Conservation (phyloP, 2,797 vertebrate species). For the Siniperca undulata region DNA sequence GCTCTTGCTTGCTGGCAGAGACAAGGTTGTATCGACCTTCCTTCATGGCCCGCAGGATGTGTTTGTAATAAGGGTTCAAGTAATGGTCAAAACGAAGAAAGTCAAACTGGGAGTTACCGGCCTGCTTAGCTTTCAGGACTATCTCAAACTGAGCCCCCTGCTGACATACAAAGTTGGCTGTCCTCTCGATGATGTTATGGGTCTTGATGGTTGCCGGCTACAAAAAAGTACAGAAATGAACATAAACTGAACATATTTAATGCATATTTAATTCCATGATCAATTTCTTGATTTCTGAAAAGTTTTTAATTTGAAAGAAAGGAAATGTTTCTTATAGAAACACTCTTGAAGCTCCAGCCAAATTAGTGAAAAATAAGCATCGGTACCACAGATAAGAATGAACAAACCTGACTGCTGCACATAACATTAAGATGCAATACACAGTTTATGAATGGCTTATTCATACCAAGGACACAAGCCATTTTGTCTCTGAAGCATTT, state of each 20-base stretch:
- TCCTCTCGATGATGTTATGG: constrained; percentile 98
- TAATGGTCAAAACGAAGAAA: constrained; percentile 98
- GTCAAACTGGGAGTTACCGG: constrained; percentile 97
- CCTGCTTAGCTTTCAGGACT: constrained; percentile 98
- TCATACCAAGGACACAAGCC: constrained; percentile 44
- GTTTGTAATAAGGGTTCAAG: constrained; percentile 98
- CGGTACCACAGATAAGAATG: not conserved
- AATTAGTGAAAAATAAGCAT: constrained; percentile 12
- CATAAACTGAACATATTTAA: not conserved
- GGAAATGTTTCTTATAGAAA: not conserved
- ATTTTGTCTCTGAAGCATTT: constrained; percentile 47
- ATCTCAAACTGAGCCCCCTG: constrained; percentile 99
- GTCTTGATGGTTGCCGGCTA: constrained; percentile 97
- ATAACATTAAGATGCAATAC: constrained; percentile 26
- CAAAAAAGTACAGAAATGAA: not conserved
- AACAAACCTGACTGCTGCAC: not conserved
- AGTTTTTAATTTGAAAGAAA: constrained; percentile 5
- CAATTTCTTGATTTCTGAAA: not conserved
- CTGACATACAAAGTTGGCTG: constrained; percentile 96
- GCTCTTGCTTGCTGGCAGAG: constrained; percentile 83
- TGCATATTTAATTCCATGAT: not conserved
- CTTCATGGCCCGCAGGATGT: constrained; percentile 97
- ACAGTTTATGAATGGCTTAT: constrained; percentile 8
- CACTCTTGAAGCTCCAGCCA: not conserved
- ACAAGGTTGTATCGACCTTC: constrained; percentile 91